These are phyloP conservation scores for Pangasius larnaudii DNA, from an alignment of 2,797 vertebrate genomes.

Conservation along the genomic window DNA sequence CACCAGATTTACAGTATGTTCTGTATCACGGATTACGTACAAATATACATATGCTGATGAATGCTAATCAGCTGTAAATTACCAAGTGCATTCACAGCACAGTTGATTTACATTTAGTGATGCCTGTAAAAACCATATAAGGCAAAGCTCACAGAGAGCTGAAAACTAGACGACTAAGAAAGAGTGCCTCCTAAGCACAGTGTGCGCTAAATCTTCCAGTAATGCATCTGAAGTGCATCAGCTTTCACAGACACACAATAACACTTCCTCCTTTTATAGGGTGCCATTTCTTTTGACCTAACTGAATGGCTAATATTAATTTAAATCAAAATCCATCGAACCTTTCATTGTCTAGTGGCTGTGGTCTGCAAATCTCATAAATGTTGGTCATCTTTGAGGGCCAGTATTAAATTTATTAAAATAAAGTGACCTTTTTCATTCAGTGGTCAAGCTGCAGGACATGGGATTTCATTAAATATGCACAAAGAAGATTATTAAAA, in stretches of 20 bases:
- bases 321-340: neutral
- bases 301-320: neutral
- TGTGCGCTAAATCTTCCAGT: neutral
- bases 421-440: neutral
- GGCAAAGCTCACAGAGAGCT: neutral
- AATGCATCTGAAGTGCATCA: neutral
- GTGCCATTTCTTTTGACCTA: neutral
- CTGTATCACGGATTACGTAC: neutral
- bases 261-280: neutral
- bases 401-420: neutral
- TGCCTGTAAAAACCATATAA: neutral
- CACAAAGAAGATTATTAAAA: constrained; percentile 43
- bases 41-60: neutral
- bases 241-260: neutral
- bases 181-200: neutral
- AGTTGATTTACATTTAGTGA: neutral
- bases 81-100: neutral
- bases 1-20: neutral
- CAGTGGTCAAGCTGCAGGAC: constrained; percentile 1
- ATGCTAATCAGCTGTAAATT: neutral
- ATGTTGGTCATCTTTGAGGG: neutral
- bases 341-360: neutral
- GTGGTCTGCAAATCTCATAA: neutral
- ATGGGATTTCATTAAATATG: constrained; percentile 34
- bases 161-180: neutral